Percentiles rank a stretch among this genome's conserved stretches.
Evolutionary conservation across 1,140 invertebrate species (phyloP).

Genomic region (Drosophila auraria): DNA sequence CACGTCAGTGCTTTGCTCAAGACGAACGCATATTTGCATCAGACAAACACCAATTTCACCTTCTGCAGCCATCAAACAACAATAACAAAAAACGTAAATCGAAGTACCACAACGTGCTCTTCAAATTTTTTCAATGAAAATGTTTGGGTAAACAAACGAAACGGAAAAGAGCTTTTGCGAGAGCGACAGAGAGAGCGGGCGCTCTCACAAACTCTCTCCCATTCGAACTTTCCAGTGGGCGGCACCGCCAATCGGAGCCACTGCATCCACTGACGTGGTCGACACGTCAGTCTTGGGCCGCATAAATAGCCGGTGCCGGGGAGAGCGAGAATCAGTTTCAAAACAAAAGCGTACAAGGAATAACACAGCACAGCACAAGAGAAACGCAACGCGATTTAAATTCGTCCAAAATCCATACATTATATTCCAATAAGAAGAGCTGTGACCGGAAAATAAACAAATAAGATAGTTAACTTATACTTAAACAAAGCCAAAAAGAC

Average conservation of each 20-base stretch:
- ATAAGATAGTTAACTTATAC: slow-evolving; percentile 20
- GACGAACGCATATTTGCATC: slow-evolving; percentile 52
- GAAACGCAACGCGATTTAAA: slow-evolving; percentile 42
- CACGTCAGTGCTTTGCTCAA: slow-evolving; percentile 55
- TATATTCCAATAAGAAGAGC: slow-evolving; percentile 32
- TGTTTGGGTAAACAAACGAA: slow-evolving; percentile 49
- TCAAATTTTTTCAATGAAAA: slow-evolving; percentile 13
- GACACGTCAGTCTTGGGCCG: slow-evolving; percentile 64
- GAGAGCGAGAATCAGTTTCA: slow-evolving; percentile 71
- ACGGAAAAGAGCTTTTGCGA: slow-evolving; percentile 6
- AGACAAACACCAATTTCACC: slow-evolving; percentile 40
- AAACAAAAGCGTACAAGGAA: slow-evolving; percentile 71
- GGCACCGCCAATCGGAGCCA: slow-evolving; percentile 57
- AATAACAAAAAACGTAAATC: slow-evolving; percentile 8
- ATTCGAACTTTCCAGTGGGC: slow-evolving; percentile 14
- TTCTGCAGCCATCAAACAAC: slow-evolving; percentile 5
- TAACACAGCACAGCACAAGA: slow-evolving; percentile 54
- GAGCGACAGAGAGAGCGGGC: background rate
- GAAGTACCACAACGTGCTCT: background rate
- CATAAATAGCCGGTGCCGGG: slow-evolving; percentile 62
- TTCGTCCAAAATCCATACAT: slow-evolving; percentile 9
- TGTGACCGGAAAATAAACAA: slow-evolving; percentile 60
- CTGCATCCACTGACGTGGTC: slow-evolving; percentile 65
- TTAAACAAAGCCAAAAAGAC: slow-evolving; percentile 67
- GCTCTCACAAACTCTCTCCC: slow-evolving; percentile 1